Conservation (phyloP, 2,797 vertebrate species). For the Bothrops alternatus region DNA sequence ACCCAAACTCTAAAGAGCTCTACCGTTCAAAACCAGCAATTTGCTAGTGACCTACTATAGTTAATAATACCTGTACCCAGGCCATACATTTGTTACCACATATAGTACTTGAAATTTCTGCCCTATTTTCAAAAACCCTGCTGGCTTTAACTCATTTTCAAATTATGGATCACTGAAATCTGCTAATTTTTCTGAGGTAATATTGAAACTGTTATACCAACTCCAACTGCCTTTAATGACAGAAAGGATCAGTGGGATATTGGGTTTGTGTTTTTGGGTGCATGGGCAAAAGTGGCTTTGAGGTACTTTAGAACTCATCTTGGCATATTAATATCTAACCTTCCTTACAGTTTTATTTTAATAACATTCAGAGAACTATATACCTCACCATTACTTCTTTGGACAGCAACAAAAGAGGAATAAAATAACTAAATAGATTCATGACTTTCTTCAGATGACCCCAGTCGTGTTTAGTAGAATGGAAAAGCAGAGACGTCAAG, state of each 20-base stretch:
- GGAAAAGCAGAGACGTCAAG: constrained; percentile 82
- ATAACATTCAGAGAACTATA: background rate
- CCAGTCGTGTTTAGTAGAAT: constrained; percentile 68
- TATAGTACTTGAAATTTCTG: background rate
- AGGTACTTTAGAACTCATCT: background rate
- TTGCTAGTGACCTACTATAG: background rate
- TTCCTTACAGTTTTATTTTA: background rate
- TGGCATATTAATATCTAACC: background rate
- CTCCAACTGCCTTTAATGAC: background rate
- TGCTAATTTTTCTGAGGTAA: background rate
- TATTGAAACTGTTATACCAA: background rate
- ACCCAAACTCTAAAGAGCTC: background rate
- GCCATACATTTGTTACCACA: background rate
- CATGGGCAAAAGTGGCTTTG: background rate
- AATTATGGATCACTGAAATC: background rate
- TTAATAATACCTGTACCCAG: background rate
- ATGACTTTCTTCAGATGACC: constrained; percentile 69
- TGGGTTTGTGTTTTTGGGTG: background rate
- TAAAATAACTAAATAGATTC: background rate
- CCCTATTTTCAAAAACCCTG: background rate
- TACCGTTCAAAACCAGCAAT: background rate
- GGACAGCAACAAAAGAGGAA: background rate
- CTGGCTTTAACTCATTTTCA: background rate
- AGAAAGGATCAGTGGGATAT: background rate
- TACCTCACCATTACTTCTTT: background rate